Evolutionary conservation across 2,888 invertebrate genomes (phyloP), one percentile per base, ranked within the genome.

Genomic region (Pasiphila rectangulata): DNA sequence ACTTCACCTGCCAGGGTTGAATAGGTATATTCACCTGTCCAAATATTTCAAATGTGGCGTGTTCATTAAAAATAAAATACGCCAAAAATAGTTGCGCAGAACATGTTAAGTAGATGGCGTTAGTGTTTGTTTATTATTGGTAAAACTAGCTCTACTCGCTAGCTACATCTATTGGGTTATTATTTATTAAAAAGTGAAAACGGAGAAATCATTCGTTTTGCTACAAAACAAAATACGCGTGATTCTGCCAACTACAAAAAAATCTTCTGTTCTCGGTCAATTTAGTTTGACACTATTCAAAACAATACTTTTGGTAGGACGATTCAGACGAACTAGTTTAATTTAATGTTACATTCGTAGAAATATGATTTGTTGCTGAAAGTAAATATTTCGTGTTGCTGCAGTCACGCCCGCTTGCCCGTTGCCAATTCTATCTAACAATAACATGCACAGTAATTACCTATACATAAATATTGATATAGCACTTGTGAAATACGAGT

Each of bases 331-430:
- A 27, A 45, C 42, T 58, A 63, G 69, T 72, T 75, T 72, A 76
- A 77, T 76, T 79, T 63, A 64, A 66, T 54, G 50, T 21, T 56
- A 60, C 52, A 63, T 81, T 75, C 72, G 69, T 60, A 69, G 72
- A 78, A 78, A 51, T 62, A 56, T 55, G 66, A 65, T 74, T 69
- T 63, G 63, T 67, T 64, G 64, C 66, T 68, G 64, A 66, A 75
- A 72, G 71, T 76, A 79, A 80, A 80, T 74, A 74, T 75, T 75
- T 69, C 69, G 60, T 61, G 57, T 67, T 62, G 47, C 56, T 57
- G 55, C 50, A 58, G 65, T 65, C 67, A 72, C 71, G 72, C 62
- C 66, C 64, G 67, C 60, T 62, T 64, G 64, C 53, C 50, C 30
- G 47, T 53, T 55, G 56, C 57, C 59, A 61, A 51, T 57, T 52